Evolutionary conservation across 1,140 invertebrate species (phyloP).

Genomic region (Coenobita brevimanus): DNA sequence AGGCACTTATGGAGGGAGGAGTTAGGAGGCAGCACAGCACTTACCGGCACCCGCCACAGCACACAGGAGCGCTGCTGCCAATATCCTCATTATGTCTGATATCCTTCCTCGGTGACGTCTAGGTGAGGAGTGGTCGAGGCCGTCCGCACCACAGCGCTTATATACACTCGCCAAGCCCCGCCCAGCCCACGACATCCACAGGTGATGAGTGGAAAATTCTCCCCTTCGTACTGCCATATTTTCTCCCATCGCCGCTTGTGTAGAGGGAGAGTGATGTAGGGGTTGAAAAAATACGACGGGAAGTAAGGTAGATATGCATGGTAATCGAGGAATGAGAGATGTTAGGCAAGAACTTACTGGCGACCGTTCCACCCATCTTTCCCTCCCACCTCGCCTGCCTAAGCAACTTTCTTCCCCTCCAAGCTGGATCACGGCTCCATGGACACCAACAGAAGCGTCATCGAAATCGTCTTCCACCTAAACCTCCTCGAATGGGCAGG

Average conservation of each 20-base stretch:
- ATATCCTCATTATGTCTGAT: constrained; percentile 53
- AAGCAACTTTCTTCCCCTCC: not conserved
- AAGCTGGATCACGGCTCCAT: too few relatives aligned
- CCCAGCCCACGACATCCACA: not conserved
- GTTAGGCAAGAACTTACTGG: not conserved
- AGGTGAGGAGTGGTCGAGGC: constrained; percentile 8
- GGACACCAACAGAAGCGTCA: too few relatives aligned
- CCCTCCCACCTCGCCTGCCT: not conserved
- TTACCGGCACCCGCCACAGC: constrained; percentile 50
- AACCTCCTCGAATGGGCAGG: too few relatives aligned
- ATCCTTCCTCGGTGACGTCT: constrained; percentile 13
- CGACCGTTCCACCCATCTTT: not conserved
- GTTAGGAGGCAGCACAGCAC: constrained; percentile 19
- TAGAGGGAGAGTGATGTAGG: not conserved
- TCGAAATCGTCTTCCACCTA: too few relatives aligned
- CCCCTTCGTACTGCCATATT: not conserved
- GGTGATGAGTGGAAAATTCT: constrained; percentile 32
- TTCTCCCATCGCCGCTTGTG: not conserved
- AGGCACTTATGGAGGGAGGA: too few relatives aligned
- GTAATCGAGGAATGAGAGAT: not conserved
- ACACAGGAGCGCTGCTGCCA: constrained; percentile 43
- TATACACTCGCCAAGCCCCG: constrained; percentile 29
- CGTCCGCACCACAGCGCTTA: not conserved
- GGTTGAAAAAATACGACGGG: not conserved
- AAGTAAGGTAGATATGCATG: not conserved